phyloP scores from a whole-genome alignment of 37 sponge, comb jelly and placozoan genomes.

The Hexactinellida sp. region DNA sequence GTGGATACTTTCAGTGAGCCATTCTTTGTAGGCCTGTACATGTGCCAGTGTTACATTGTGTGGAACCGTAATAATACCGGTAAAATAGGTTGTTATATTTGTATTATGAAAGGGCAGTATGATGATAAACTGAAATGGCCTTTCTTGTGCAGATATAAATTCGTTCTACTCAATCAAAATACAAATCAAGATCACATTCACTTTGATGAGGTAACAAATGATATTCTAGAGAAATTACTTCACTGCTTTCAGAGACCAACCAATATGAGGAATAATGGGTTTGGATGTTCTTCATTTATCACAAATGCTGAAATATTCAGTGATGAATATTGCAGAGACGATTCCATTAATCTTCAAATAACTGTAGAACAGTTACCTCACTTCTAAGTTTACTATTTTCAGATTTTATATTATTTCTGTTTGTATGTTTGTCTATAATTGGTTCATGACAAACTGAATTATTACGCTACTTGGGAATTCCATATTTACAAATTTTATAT shows the following conservation, averaged over 20 bases:
- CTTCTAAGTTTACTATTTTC: too few relatives aligned
- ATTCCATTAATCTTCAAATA: not conserved
- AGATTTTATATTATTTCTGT: too few relatives aligned
- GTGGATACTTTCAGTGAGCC: not conserved
- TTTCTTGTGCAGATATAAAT: not conserved
- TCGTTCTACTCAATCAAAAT: not conserved
- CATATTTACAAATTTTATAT: too few relatives aligned
- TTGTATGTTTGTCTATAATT: too few relatives aligned
- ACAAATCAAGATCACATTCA: not conserved
- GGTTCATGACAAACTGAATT: too few relatives aligned
- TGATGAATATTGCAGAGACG: not conserved
- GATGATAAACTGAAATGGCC: constrained; percentile 4
- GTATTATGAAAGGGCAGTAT: not conserved
- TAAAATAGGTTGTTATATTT: not conserved
- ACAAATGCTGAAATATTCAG: not conserved
- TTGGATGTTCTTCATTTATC: not conserved
- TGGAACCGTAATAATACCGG: not conserved
- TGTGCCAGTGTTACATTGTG: not conserved
- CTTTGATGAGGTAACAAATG: not conserved
- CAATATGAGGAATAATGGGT: not conserved
- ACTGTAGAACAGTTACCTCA: not conserved
- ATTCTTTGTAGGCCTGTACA: not conserved
- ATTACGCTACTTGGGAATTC: too few relatives aligned
- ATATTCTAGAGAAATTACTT: not conserved
- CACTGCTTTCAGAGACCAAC: not conserved